Base-by-base conservation (phyloP, 37 sponge, comb jelly and placozoan genomes). In the Lycopodina hypogea region DNA sequence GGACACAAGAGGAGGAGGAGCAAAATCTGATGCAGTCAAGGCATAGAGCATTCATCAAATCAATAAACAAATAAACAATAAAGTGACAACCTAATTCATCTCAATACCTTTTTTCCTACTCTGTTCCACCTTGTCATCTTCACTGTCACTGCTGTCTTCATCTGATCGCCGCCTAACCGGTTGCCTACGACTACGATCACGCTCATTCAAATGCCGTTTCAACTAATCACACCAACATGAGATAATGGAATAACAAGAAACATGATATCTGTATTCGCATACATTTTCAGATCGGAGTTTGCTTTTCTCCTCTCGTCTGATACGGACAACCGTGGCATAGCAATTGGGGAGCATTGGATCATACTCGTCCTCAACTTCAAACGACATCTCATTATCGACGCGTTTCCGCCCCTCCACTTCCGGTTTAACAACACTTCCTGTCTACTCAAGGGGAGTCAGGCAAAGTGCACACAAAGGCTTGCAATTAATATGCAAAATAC, bases 281-380 rank as follows among this genome's bases (percentile, higher is more conserved):
- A 82, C 84, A 56, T 81, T 65, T 58, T 74, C 81, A 11, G 69
- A 69, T 56, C 74, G 60, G 1, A 26, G 62, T 50, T 80, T 76
- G 1, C 75, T 89, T 48, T 85, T 32, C 55, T 83, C 71, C 17
- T 24, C 81, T 56, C 61, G 71, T 71, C 74, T 50, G 51, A 76
- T 71, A 21, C 58, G 61, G 41, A 75, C 19, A 0, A 87, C 70
- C 39, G 66, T 57, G 38, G 93, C 97, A 76, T 93, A 98, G 61
- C 91, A 90, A 56, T 98, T 98, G 3, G 99, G 99, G 19, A 83
- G 53, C 50, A 91, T 39, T n/a, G 99, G 99, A 60, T 98, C 90
- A 71, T 98, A 98, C 76, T 96, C 94, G 58, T 95, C 87, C 30
- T 80, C 76, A 19, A 91, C 51, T 42, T 74, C 83, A 38, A 83